A percentile compares a stretch with the other conserved stretches of the same genome.
These are phyloP conservation scores for Heliconius ethilla DNA, from an alignment of 2,888 invertebrate genomes.

Conservation along the genomic window DNA sequence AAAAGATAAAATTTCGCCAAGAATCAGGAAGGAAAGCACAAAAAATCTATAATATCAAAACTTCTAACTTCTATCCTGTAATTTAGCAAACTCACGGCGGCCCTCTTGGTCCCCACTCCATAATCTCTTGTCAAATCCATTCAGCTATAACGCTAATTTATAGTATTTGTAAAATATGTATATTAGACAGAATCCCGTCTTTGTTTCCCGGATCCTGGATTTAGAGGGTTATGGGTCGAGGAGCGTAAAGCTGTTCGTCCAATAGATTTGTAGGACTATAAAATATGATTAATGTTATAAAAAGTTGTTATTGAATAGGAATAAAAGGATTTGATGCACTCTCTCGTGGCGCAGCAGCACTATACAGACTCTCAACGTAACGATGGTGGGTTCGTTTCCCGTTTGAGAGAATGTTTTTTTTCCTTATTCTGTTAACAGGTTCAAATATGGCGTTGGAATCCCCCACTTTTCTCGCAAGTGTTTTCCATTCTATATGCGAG, in stretches of 20 bases:
- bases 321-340: neutral
- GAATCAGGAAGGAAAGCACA: neutral
- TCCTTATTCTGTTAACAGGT: no score
- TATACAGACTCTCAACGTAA: neutral
- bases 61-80: neutral
- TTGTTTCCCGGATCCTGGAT: conserved; percentile 26
- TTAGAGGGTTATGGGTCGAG: conserved; percentile 27
- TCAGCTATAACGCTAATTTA: conserved; percentile 38
- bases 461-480: no score
- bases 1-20: neutral
- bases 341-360: neutral
- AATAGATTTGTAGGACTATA: conserved; percentile 15
- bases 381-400: no score
- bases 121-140: conserved; percentile 37
- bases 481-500: neutral
- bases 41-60: neutral
- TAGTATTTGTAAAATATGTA: conserved; percentile 35
- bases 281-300: neutral
- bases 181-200: conserved; percentile 23
- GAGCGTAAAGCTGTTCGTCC: conserved; percentile 7
- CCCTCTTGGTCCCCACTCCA: conserved; percentile 17
- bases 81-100: conserved; percentile 7
- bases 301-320: neutral
- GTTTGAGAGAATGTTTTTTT: no score
- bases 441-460: no score